These are phyloP conservation scores for Phengaris arion DNA, from an alignment of 2,888 invertebrate species.

Conservation along the genomic window DNA sequence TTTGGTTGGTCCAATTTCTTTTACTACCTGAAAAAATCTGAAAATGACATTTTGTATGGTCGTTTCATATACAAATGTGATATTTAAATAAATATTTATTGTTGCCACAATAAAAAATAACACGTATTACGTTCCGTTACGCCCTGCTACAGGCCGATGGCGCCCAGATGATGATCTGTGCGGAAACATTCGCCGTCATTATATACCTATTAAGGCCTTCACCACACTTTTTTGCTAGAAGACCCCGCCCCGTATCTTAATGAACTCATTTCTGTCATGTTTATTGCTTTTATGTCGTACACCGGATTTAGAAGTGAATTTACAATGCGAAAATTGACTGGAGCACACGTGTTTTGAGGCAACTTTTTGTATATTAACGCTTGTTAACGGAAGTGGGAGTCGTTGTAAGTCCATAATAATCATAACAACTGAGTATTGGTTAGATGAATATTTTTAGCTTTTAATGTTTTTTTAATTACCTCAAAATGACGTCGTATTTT, in stretches of 20 bases:
- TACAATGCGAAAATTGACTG: conserved; percentile 73
- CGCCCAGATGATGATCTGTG: conserved; percentile 63
- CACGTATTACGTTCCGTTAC: conserved; percentile 46
- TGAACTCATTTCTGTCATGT: conserved; percentile 77
- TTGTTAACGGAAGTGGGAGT: not conserved
- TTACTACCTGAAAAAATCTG: not conserved
- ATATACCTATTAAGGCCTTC: conserved; percentile 71
- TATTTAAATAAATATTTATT: not conserved
- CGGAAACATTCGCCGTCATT: conserved; percentile 70
- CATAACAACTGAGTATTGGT: not conserved
- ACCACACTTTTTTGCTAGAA: conserved; percentile 69
- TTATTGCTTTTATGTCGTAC: conserved; percentile 75
- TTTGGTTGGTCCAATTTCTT: too few relatives aligned
- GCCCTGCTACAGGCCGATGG: conserved; percentile 42
- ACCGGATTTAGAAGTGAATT: conserved; percentile 71
- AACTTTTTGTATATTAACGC: conserved; percentile 1
- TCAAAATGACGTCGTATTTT: not conserved
- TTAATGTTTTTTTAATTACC: not conserved
- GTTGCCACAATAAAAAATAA: conserved; percentile 30
- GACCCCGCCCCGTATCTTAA: conserved; percentile 68
- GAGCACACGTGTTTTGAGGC: conserved; percentile 44
- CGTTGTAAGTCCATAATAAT: not conserved
- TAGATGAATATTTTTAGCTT: not conserved
- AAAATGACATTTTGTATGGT: not conserved
- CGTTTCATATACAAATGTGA: not conserved